Evolutionary conservation across 2,888 invertebrate genomes (phyloP), one percentile per base, ranked within the genome.

Genomic region (Lordiphosa fenestrarum): DNA sequence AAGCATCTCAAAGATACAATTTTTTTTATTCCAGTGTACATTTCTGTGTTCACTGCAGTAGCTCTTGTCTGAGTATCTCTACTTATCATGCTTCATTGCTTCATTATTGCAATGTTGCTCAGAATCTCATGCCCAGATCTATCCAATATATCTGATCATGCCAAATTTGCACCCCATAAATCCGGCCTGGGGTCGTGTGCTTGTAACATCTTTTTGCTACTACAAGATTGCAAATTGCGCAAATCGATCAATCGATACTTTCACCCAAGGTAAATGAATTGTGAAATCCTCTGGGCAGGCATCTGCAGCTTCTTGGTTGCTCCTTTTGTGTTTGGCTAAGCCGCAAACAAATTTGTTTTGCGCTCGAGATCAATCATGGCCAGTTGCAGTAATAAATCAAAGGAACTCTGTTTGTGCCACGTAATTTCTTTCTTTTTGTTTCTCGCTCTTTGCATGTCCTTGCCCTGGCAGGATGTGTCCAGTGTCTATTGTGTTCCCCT

Each of bases 291-390:
- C 35, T 62, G 38, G 66, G 72, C 38, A 35, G 47, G 44, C 50
- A 53, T 52, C 23, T 49, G 23, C 12, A 30, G 49, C 10, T 55
- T 25, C 13, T 25, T 49, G 48, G 35, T 54, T 54, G 52, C 59
- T 30, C 23, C 37, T 52, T 52, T 64, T 54, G 36, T 59, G 59
- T 62, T 56, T 42, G 40, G 42, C 48, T 73, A 75, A 83, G 77
- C 73, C 59, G 56, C 64, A 80, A 69, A 59, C 61, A 81, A 83
- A 73, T 73, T 76, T 75, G 59, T 63, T 59, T 39, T 68, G 50
- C 38, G 71, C 65, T 61, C 49, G 51, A 71, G 77, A 84, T 77
- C 81, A 71, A 81, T 81, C 77, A 76, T 56, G 37, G 66, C 13
- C 46, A 40, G 63, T 25, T 13, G 33, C 35, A 35, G 6, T 35